Conservation (phyloP, 2,888 invertebrate genomes). For the Caenorhabditis panamensis region DNA sequence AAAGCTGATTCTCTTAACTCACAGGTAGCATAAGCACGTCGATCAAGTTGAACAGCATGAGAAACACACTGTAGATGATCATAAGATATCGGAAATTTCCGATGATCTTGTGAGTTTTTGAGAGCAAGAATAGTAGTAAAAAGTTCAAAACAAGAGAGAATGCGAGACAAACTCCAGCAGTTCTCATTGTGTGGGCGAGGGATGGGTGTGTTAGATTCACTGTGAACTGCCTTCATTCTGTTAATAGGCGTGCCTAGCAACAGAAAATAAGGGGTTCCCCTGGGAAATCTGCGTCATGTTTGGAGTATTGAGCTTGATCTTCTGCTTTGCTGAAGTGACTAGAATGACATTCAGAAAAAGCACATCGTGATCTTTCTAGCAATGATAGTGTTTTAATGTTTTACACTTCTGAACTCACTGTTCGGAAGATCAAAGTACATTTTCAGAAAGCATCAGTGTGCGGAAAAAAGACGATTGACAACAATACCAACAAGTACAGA, state of each 20-base stretch:
- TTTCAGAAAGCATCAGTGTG: too few species aligned
- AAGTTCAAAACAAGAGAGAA: conserved; percentile 8
- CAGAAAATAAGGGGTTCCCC: neutral
- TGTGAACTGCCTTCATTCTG: neutral
- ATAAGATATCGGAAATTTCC: conserved; percentile 39
- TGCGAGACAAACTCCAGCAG: conserved; percentile 11
- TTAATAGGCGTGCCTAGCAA: neutral
- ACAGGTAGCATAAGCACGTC: conserved; percentile 34
- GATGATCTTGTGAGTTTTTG: conserved; percentile 18
- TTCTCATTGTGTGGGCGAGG: conserved; percentile 4
- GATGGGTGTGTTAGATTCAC: neutral
- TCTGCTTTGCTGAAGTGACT: neutral
- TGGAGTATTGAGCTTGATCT: neutral
- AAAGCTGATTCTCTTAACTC: neutral
- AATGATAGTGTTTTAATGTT: too few species aligned
- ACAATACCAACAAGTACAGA: too few species aligned
- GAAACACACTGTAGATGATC: conserved; percentile 22
- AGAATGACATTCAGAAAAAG: too few species aligned
- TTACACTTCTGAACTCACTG: too few species aligned
- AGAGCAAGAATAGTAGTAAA: conserved; percentile 23
- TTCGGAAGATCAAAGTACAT: too few species aligned
- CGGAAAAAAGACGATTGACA: too few species aligned
- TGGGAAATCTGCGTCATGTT: neutral
- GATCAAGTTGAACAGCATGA: conserved; percentile 30
- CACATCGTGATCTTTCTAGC: too few species aligned